Percentiles rank a stretch among this genome's conserved stretches.
Evolutionary conservation across 2,113 vertebrate species (phyloP).

Genomic region (Galeopterus variegatus): DNA sequence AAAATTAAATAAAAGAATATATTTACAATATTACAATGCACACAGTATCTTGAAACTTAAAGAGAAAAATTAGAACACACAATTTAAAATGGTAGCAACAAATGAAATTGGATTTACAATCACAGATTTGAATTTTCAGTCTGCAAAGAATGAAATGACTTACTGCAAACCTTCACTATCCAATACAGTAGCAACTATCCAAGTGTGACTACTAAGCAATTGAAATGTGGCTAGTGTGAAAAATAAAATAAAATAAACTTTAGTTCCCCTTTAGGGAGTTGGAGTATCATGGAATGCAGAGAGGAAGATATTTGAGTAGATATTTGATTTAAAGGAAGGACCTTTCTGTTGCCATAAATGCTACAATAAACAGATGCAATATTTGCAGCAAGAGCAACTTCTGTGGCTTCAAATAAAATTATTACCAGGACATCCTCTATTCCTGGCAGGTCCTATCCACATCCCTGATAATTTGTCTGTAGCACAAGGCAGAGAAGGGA

Average conservation of each 20-base stretch:
- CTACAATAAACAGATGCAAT: neutral
- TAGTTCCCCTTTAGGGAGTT: no score
- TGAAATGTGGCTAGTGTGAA: neutral
- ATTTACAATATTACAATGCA: slow-evolving; percentile 60
- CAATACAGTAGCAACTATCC: neutral
- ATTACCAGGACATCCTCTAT: neutral
- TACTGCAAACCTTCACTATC: neutral
- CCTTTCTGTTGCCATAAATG: neutral
- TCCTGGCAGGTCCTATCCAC: fast-evolving
- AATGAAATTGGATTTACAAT: slow-evolving; percentile 19
- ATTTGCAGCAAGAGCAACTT: slow-evolving; percentile 30
- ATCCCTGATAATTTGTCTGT: neutral
- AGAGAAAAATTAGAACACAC: slow-evolving; percentile 59
- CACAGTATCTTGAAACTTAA: neutral
- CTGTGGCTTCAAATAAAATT: slow-evolving; percentile 36
- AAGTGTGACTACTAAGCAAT: neutral
- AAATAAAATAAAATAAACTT: no score
- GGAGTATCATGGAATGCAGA: no score
- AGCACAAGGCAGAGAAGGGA: neutral
- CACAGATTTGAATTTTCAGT: slow-evolving; percentile 15
- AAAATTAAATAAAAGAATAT: neutral
- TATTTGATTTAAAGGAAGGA: no score
- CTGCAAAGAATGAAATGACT: neutral
- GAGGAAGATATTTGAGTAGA: no score
- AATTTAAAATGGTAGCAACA: slow-evolving; percentile 54